A percentile compares a stretch with the other conserved stretches of the same genome.
Evolutionary conservation across 2,113 vertebrate species (phyloP).

Genomic region (Vombatus ursinus): DNA sequence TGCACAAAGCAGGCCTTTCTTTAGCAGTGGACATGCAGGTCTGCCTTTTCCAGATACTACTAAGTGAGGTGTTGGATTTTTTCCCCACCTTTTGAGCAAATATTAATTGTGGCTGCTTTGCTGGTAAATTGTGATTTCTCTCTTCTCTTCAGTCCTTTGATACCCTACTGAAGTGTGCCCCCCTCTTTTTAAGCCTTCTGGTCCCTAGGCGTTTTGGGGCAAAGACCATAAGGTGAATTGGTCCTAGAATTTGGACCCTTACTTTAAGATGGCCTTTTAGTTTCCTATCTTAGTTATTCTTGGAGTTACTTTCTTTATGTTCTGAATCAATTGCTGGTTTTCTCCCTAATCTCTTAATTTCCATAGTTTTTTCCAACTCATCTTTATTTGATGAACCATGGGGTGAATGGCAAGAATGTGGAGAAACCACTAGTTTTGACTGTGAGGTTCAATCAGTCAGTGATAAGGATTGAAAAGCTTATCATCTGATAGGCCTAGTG

Average conservation of each 20-base stretch:
- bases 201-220: neutral
- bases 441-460: neutral
- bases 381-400: neutral
- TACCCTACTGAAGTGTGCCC: neutral
- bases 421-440: neutral
- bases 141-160: conserved; percentile 56
- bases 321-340: neutral
- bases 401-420: neutral
- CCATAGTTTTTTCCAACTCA: neutral
- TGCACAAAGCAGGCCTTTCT: conserved; percentile 53
- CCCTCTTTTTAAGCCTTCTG: neutral
- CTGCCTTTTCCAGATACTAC: conserved; percentile 42
- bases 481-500: neutral
- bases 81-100: conserved; percentile 57
- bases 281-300: neutral
- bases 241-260: neutral
- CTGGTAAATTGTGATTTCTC: conserved; percentile 53
- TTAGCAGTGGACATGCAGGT: conserved; percentile 36
- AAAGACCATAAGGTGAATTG: neutral
- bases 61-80: conserved; percentile 16
- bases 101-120: conserved; percentile 57
- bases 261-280: conserved; percentile 13
- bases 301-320: conserved; percentile 6
- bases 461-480: neutral
- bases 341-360: neutral